phyloP scores from a whole-genome alignment of 2,797 vertebrate genomes.

The Urosaurus nigricauda region DNA sequence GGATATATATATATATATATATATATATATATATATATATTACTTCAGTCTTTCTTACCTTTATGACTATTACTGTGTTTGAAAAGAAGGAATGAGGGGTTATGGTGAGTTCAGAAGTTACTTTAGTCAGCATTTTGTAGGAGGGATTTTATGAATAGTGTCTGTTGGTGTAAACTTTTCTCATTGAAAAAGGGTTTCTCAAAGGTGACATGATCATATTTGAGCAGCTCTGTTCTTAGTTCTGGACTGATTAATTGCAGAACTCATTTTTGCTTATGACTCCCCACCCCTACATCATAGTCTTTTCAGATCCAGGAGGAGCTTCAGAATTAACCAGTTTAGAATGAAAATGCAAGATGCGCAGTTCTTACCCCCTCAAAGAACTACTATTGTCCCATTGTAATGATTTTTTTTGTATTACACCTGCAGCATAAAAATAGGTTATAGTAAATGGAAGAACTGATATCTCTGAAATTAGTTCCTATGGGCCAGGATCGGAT shows the following conservation, averaged over 20 bases:
- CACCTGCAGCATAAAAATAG: background rate
- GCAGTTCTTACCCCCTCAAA: background rate
- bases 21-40: background rate
- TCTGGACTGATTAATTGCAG: background rate
- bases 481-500: background rate
- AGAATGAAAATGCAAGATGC: background rate
- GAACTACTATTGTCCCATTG: background rate
- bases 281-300: background rate
- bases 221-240: background rate
- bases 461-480: background rate
- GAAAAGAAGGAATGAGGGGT: fast-evolving
- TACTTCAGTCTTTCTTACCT: too few relatives aligned
- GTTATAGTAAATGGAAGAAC: background rate
- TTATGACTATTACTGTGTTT: slow-evolving; percentile 24
- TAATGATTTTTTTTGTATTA: background rate
- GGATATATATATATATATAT: background rate
- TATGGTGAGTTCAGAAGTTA: background rate
- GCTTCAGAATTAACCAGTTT: background rate
- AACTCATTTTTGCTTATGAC: background rate
- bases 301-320: background rate
- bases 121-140: background rate
- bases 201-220: background rate
- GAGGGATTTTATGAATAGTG: background rate
- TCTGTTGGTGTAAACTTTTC: background rate
- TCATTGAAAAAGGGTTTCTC: too few relatives aligned